These are phyloP conservation scores for Acleris emargana DNA, from an alignment of 2,888 invertebrate genomes.

Conservation along the genomic window DNA sequence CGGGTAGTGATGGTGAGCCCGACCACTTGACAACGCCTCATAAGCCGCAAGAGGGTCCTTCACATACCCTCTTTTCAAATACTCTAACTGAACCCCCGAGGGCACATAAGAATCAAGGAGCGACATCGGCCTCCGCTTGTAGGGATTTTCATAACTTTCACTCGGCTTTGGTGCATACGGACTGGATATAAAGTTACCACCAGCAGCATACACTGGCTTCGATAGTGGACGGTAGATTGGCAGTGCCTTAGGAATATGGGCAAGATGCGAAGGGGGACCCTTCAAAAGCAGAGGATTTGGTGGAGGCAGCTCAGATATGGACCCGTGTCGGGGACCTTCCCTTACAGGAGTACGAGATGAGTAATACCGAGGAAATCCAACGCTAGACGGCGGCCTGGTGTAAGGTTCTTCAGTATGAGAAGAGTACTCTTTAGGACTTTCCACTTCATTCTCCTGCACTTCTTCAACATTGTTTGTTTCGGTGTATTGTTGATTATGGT, in stretches of 20 bases:
- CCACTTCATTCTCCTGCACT: constrained; percentile 54
- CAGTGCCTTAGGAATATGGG: constrained; percentile 71
- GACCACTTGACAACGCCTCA: constrained; percentile 68
- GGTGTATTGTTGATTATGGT: constrained; percentile 55
- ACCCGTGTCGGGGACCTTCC: constrained; percentile 58
- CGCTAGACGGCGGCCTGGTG: constrained; percentile 46
- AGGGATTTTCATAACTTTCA: constrained; percentile 54
- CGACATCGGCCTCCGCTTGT: constrained; percentile 74
- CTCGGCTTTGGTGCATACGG: constrained; percentile 56
- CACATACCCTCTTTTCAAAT: constrained; percentile 71
- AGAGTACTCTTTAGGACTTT: constrained; percentile 55
- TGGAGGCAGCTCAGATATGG: constrained; percentile 62
- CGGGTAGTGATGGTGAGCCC: constrained; percentile 53
- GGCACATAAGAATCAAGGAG: constrained; percentile 85
- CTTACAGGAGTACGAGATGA: constrained; percentile 60
- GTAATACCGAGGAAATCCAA: constrained; percentile 65
- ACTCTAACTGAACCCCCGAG: constrained; percentile 79
- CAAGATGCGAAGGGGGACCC: constrained; percentile 60
- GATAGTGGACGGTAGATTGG: constrained; percentile 66
- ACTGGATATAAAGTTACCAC: constrained; percentile 48
- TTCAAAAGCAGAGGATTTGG: constrained; percentile 68
- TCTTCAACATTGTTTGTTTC: constrained; percentile 64
- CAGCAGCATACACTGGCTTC: constrained; percentile 65
- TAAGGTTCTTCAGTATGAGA: constrained; percentile 59
- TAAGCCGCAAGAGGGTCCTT: constrained; percentile 72